A percentile compares a stretch with the other conserved stretches of the same genome.
phyloP scores from a whole-genome alignment of 2,113 vertebrate genomes.

The Globicephala melas region DNA sequence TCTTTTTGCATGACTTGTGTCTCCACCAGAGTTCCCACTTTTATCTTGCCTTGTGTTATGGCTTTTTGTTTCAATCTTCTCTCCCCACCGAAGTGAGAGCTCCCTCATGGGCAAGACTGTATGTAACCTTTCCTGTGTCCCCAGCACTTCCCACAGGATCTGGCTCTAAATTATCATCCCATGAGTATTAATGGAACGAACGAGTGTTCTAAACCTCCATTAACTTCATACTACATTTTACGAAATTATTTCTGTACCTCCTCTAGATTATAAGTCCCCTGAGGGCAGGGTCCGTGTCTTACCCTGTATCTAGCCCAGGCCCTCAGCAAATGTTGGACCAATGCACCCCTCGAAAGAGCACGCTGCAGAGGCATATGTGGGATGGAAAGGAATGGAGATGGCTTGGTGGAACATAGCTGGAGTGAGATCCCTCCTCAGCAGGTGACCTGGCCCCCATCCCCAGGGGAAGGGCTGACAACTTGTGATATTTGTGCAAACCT shows the following conservation, averaged over 20 bases:
- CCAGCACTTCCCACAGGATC: background rate
- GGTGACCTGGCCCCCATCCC: background rate
- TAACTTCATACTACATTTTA: background rate
- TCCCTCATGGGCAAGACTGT: no score
- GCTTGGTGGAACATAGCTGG: background rate
- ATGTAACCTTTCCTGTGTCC: background rate
- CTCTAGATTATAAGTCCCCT: background rate
- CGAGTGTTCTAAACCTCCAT: background rate
- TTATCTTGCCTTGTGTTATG: no score
- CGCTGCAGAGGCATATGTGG: rapidly evolving
- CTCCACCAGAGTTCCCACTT: background rate
- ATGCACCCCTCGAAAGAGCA: background rate
- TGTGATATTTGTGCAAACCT: conserved; percentile 22
- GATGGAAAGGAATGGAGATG: background rate
- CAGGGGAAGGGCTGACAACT: background rate
- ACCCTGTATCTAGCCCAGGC: background rate
- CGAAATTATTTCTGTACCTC: no score
- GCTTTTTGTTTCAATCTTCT: background rate
- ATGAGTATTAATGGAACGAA: background rate
- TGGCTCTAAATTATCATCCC: background rate
- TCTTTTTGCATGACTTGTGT: background rate
- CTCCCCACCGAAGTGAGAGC: background rate
- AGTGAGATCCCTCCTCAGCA: background rate
- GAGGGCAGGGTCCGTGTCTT: background rate
- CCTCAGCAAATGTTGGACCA: background rate